A percentile compares a stretch with the other conserved stretches of the same genome.
These are phyloP conservation scores for Tachyglossus aculeatus DNA, from an alignment of 2,797 vertebrate species.

Conservation along the genomic window DNA sequence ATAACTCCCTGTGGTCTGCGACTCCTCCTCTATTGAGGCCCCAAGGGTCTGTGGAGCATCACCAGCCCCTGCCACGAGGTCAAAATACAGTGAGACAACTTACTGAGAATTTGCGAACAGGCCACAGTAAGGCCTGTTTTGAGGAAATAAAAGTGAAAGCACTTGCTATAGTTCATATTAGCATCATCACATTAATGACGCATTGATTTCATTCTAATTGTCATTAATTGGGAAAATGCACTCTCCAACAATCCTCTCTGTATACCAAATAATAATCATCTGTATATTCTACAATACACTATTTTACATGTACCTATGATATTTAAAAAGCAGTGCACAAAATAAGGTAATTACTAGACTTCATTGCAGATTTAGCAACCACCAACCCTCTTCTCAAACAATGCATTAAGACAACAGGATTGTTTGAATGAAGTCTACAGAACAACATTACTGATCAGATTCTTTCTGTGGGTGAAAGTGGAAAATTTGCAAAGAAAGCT, in stretches of 20 bases:
- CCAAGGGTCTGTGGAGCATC: rapidly evolving
- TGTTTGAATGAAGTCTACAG: too few species aligned
- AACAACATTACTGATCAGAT: too few species aligned
- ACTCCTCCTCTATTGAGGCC: background rate
- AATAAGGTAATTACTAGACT: background rate
- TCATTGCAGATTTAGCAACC: background rate
- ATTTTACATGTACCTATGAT: background rate
- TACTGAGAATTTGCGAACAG: background rate
- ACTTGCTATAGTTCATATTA: slow-evolving; percentile 19
- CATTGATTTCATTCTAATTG: slow-evolving; percentile 6
- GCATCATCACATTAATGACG: slow-evolving; percentile 40
- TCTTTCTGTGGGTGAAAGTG: too few species aligned
- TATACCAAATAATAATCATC: too few species aligned
- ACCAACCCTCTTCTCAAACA: background rate
- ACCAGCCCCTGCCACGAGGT: too few species aligned
- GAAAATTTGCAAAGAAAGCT: too few species aligned
- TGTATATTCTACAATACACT: background rate
- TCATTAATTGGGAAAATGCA: slow-evolving; percentile 38
- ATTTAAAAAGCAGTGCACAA: background rate
- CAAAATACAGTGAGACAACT: too few species aligned
- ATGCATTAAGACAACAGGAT: too few species aligned
- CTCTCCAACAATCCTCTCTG: slow-evolving; percentile 23
- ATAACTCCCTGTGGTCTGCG: rapidly evolving
- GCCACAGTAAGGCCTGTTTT: slow-evolving; percentile 3
- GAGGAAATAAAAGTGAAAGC: slow-evolving; percentile 32